Base-by-base conservation (phyloP, 1,140 invertebrate species). In the Conus betulinus region DNA sequence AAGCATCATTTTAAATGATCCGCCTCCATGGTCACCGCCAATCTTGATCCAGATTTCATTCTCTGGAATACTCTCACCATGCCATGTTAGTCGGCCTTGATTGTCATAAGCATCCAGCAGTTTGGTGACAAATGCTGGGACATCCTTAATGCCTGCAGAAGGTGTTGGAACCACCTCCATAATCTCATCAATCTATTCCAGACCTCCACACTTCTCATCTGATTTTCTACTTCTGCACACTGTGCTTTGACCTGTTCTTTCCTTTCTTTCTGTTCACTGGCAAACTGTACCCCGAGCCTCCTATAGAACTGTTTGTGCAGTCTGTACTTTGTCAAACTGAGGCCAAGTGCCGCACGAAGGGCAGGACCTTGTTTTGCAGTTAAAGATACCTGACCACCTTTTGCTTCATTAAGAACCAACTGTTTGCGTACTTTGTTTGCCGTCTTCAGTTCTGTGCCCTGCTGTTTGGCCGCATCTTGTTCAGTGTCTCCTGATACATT, bases 21-120 rank as follows among this genome's bases (percentile, higher is more conserved):
- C 52, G 7, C 57, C 76, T 4, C 86, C 86, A 81, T 87, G 86
- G 25, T 87, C 87, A n/a, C 76, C 87, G 13, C 87, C 87, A 57
- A 88, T 27, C 51, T 88, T 88, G 3, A 88, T 53, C 87, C 87
- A 88, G 20, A 88, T 39, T 51, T 88, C 87, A 4, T 82, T 57
- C 13, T 81, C 76, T n/a, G 87, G 78, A 6, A 88, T 88, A 5
- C 27, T 6, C 17, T n/a, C 57, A 23, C 39, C 55, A 82, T 88
- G 87, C 87, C 78, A 88, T 10, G 87, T 81, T 20, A 88, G 27
- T 6, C 25, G 55, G 8, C 76, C 39, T 20, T 81, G 51, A 55
- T 39, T 25, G 17, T 81, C n/a, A 63, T 82, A 88, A 5, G 15
- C 20, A 51, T 88, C 78, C 27, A 88, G 51, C 17, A 88, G 13